phyloP scores from a whole-genome alignment of 2,888 invertebrate species.

The Linnaemya tessellans region DNA sequence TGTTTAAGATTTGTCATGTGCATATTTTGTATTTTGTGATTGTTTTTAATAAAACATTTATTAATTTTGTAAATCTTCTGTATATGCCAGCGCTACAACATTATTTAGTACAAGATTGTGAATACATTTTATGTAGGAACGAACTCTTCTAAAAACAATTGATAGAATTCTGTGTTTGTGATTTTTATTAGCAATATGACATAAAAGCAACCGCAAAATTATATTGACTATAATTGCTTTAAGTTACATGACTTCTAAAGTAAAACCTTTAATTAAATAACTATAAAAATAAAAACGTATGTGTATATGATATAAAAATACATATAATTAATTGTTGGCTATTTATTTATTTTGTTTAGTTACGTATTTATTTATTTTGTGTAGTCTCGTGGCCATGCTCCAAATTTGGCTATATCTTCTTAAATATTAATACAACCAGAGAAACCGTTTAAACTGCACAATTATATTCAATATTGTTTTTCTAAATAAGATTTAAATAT shows the following conservation, averaged over 20 bases:
- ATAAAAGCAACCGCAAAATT: constrained; percentile 14
- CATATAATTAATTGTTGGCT: neutral
- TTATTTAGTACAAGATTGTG: neutral
- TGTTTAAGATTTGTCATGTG: neutral
- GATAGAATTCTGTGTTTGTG: constrained; percentile 11
- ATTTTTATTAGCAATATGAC: constrained; percentile 34
- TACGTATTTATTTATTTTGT: no score
- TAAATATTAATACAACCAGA: no score
- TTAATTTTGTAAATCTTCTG: neutral
- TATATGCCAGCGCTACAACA: neutral
- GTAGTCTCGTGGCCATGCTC: no score
- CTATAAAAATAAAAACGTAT: neutral
- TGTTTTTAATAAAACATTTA: neutral
- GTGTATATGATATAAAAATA: neutral
- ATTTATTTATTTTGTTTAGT: neutral
- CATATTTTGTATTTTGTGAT: neutral
- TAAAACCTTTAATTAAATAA: constrained; percentile 18
- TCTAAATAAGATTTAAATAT: no score
- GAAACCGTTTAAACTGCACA: no score
- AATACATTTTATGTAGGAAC: neutral
- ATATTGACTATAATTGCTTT: constrained; percentile 47
- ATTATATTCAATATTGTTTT: no score
- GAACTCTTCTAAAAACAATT: neutral
- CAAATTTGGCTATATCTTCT: no score
- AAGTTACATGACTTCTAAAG: constrained; percentile 34